Evolutionary conservation across 2,113 vertebrate species (phyloP).

Genomic region (Nicator chloris): DNA sequence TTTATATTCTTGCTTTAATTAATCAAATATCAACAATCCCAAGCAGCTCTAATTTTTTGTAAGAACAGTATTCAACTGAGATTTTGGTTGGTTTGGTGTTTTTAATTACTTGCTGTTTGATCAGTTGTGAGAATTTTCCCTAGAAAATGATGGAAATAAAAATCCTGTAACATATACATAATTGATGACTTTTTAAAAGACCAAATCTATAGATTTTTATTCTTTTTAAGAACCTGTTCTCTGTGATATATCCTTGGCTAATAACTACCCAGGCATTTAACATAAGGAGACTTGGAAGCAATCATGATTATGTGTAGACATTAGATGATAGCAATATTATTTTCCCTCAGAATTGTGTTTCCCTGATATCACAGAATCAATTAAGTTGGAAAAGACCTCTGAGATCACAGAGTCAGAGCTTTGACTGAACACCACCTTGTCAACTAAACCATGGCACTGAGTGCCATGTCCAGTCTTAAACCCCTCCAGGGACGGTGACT

Average conservation of each 20-base stretch:
- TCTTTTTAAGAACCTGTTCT: background rate
- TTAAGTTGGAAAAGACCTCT: background rate
- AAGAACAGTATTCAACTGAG: background rate
- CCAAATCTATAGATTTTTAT: background rate
- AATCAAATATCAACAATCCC: background rate
- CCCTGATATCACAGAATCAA: background rate
- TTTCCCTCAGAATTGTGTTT: background rate
- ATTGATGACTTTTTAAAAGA: background rate
- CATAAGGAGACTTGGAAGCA: background rate
- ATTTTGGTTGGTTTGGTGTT: background rate
- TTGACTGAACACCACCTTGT: background rate
- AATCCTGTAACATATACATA: background rate
- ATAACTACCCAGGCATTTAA: background rate
- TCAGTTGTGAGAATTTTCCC: background rate
- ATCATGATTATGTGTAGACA: fast-evolving
- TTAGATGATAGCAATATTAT: background rate
- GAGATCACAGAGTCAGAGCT: background rate
- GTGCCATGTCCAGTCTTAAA: background rate
- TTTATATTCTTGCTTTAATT: background rate
- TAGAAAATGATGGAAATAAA: background rate
- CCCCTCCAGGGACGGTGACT: background rate
- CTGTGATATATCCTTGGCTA: background rate
- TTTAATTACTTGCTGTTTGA: background rate
- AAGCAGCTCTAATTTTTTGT: background rate
- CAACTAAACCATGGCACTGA: background rate